A percentile compares a stretch with the other conserved stretches of the same genome.
phyloP scores from a whole-genome alignment of 92 coral and sea anemone genomes.

The Palythoa caribaeorum region DNA sequence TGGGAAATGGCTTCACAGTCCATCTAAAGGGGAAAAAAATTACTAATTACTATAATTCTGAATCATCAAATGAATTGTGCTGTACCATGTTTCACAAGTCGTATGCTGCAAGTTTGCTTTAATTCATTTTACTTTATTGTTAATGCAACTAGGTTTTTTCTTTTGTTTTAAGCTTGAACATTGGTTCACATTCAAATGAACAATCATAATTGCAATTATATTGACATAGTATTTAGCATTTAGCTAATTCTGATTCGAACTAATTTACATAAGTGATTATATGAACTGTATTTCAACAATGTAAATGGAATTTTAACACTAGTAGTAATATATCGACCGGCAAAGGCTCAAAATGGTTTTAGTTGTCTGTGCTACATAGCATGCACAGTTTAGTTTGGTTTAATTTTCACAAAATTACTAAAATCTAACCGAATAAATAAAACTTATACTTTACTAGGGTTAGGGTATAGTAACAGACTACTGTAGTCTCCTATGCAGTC shows the following conservation, averaged over 20 bases:
- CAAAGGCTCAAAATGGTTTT: conserved; percentile 4
- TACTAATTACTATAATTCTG: conserved; percentile 2
- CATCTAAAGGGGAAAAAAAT: conserved; percentile 1
- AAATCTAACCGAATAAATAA: conserved; percentile 2
- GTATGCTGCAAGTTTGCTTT: background rate
- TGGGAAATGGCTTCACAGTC: background rate
- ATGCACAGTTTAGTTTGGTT: conserved; percentile 4
- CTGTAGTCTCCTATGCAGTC: conserved; percentile 7
- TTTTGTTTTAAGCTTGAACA: conserved; percentile 2
- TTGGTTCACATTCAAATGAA: background rate
- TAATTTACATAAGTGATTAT: conserved; percentile 1
- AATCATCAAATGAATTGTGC: background rate
- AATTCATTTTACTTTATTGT: background rate
- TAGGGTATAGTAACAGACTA: conserved; percentile 4
- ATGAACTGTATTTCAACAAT: conserved; percentile 2
- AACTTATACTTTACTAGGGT: conserved; percentile 3
- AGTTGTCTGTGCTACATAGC: conserved; percentile 6
- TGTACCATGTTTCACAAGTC: background rate
- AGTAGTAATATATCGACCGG: conserved; percentile 5
- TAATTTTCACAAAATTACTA: conserved; percentile 1
- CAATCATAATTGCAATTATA: conserved; percentile 2
- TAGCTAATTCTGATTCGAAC: conserved; percentile 4
- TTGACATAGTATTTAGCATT: conserved; percentile 2
- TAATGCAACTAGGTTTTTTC: background rate
- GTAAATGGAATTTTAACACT: conserved; percentile 2